A percentile compares a stretch with the other conserved stretches of the same genome.
phyloP scores from a whole-genome alignment of 2,888 invertebrate genomes.

The Mesoligia furuncula region DNA sequence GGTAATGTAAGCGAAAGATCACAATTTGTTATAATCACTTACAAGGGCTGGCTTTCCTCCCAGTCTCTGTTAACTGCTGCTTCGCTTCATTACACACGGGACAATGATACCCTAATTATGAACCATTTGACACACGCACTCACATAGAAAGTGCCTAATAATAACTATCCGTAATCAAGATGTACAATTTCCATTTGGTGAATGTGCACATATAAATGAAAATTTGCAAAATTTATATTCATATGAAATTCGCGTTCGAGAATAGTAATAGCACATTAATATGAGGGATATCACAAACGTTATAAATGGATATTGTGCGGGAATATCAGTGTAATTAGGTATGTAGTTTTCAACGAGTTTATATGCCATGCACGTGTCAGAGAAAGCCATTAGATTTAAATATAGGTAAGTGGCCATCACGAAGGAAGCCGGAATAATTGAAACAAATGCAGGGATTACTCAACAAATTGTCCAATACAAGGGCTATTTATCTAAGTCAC shows the following conservation, averaged over 20 bases:
- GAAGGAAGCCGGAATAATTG: constrained; percentile 88
- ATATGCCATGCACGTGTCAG: constrained; percentile 82
- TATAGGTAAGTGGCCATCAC: constrained; percentile 81
- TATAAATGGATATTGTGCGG: constrained; percentile 72
- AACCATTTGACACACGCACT: constrained; percentile 86
- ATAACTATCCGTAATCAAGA: constrained; percentile 83
- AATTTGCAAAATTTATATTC: constrained; percentile 57
- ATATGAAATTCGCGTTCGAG: constrained; percentile 70
- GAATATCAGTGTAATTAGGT: constrained; percentile 76
- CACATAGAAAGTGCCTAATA: constrained; percentile 78
- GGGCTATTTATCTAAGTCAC: constrained; percentile 88
- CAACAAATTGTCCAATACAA: constrained; percentile 90
- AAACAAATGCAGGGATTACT: constrained; percentile 90
- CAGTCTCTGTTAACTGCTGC: constrained; percentile 73
- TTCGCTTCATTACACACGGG: constrained; percentile 82
- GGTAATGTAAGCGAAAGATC: constrained; percentile 79
- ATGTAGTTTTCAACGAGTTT: constrained; percentile 71
- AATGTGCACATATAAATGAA: constrained; percentile 56
- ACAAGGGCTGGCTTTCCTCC: constrained; percentile 76
- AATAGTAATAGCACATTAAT: constrained; percentile 71
- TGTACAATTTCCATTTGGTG: constrained; percentile 68
- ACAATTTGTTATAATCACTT: constrained; percentile 87
- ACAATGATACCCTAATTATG: constrained; percentile 89
- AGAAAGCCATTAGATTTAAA: constrained; percentile 77
- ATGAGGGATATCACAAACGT: constrained; percentile 72